Evolutionary conservation across 2,113 vertebrate genomes (phyloP), one percentile per base, ranked within the genome.

Genomic region (Numenius arquata): DNA sequence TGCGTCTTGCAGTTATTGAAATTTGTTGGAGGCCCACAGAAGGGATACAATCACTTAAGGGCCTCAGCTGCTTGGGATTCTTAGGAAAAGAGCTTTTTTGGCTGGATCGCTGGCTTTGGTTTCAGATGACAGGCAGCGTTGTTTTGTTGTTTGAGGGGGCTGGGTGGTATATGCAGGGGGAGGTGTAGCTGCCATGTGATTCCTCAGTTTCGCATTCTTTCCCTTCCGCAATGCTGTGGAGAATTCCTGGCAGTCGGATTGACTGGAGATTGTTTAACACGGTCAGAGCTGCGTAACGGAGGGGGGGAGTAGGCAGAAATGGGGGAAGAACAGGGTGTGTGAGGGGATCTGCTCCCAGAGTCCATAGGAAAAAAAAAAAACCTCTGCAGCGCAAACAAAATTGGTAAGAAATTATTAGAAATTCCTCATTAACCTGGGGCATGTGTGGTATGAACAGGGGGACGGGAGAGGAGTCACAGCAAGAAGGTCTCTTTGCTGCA

Each of bases 31-130:
- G 92, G 96, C 96, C 97, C 98, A 97, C 97, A 97, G 95, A 98
- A 97, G 97, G 98, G 97, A 98, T 94, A 65, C 94, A 97, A 93
- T 65, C 86, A 94, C 95, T 92, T 50, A 81, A 92, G 97, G 96
- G 97, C 96, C 97, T 98, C 97, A 96, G 97, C 98, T 97, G 97
- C 97, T 96, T 93, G 56, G 95, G 93, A 96, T 98, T 98, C 97
- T 97, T 72, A 77, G 86, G 85, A 74, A 93, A 88, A 82, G 68
- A 78, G 89, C 88, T 81, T 91, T 93, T 91, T 96, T 84, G 89
- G 92, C 84, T 92, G 77, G 91, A 91, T 63, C 36, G 21, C 77
- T 93, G 75, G 90, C 92, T 85, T 80, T 79, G 95, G 95, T 95
- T 88, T 96, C 93, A n/a, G 83, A 83, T 95, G 92, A 92, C 91